Conservation (phyloP, 2,888 invertebrate species). For the Drosophila quinaria region DNA sequence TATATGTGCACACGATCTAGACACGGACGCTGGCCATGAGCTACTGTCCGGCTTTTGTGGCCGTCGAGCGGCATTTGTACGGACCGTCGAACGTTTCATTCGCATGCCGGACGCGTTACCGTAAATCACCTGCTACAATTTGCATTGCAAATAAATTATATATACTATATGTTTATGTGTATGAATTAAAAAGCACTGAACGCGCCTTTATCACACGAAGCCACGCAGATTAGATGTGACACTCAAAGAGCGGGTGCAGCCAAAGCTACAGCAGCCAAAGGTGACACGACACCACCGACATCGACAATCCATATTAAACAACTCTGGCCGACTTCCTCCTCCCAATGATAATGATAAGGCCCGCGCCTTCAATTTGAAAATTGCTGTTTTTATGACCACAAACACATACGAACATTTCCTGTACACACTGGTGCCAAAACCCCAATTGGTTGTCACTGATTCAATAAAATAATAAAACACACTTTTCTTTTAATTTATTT, state of each 20-base stretch:
- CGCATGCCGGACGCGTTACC: slow-evolving; percentile 64
- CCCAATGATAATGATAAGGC: slow-evolving; percentile 36
- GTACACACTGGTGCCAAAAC: neutral
- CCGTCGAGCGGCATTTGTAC: slow-evolving; percentile 68
- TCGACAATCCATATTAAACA: slow-evolving; percentile 6
- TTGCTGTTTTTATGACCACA: slow-evolving; percentile 12
- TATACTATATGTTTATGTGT: neutral
- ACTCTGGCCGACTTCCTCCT: neutral
- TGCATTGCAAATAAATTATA: slow-evolving; percentile 66
- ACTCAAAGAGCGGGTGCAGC: slow-evolving; percentile 53
- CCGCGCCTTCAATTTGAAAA: slow-evolving; percentile 1
- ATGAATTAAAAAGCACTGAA: slow-evolving; percentile 17
- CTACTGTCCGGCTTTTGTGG: slow-evolving; percentile 55
- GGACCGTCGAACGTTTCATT: slow-evolving; percentile 35
- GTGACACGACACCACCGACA: slow-evolving; percentile 15
- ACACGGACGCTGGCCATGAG: slow-evolving; percentile 30
- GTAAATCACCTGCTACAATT: slow-evolving; percentile 68
- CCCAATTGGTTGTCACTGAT: neutral
- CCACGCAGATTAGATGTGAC: slow-evolving; percentile 48
- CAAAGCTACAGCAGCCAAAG: slow-evolving; percentile 15
- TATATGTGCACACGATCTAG: neutral
- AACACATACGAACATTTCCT: slow-evolving; percentile 3
- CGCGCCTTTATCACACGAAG: slow-evolving; percentile 55
- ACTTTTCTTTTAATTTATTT: too few species aligned
- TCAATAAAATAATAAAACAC: neutral